phyloP scores from a whole-genome alignment of 2,888 invertebrate species.

The Petrolisthes cinctipes region DNA sequence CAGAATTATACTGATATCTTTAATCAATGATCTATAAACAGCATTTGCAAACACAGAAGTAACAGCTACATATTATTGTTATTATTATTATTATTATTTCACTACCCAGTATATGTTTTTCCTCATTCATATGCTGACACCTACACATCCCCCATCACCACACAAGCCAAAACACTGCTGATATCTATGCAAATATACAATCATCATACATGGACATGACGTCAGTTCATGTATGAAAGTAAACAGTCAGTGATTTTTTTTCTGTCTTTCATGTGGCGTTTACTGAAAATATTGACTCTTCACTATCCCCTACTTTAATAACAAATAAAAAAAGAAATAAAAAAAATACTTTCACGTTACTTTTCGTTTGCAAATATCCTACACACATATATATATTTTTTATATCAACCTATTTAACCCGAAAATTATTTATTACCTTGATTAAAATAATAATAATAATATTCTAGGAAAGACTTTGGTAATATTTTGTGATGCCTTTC shows the following conservation, averaged over 20 bases:
- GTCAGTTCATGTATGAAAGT: no score
- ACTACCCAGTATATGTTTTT: not conserved
- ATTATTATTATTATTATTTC: conserved; percentile 10
- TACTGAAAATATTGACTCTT: no score
- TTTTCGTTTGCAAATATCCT: no score
- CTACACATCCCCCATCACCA: not conserved
- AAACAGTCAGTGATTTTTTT: no score
- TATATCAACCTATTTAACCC: not conserved
- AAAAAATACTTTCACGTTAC: no score
- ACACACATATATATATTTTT: no score
- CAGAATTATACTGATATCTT: no score
- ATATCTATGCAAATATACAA: no score
- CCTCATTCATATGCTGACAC: not conserved
- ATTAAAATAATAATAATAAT: not conserved
- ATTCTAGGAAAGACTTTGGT: not conserved
- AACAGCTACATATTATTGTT: not conserved
- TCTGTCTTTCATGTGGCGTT: no score
- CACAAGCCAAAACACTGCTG: not conserved
- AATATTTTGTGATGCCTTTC: conserved; percentile 15
- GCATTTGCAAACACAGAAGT: not conserved
- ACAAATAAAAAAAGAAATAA: no score
- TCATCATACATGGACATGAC: no score
- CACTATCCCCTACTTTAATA: no score
- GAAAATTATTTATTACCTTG: not conserved
- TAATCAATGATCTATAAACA: not conserved